Evolutionary conservation across 2,888 invertebrate genomes (phyloP), one percentile per base, ranked within the genome.

Genomic region (Acrobasis repandana): DNA sequence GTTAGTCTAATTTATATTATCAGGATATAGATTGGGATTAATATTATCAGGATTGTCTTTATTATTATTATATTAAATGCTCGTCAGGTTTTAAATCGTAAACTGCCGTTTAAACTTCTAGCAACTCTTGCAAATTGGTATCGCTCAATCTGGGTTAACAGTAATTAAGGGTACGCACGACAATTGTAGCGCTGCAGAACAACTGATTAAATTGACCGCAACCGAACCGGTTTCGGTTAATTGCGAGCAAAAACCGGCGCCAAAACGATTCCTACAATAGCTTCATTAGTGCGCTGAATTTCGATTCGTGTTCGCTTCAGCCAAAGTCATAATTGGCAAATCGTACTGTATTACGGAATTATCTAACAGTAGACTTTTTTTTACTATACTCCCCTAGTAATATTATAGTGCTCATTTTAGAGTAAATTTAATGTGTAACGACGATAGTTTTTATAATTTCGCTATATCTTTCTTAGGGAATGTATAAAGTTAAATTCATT

Each of bases 261-360:
- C 60, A 34, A 52, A 60, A 52, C 52, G 68, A 61, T 64, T 71
- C 67, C 75, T 77, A 83, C 83, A 85, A 83, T 83, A 64, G 76
- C 68, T 81, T 85, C 85, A 84, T 84, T 85, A 85, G 77, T 76
- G 76, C 66, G 71, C 70, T 71, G 75, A 73, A 76, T 81, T 83
- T 83, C 82, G 81, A 83, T 80, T 79, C 76, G 70, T 68, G 65
- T 64, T 65, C 67, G 67, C 73, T 74, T 74, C 76, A 74, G 69
- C 74, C 69, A 72, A 63, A 67, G 64, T 74, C 73, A 75, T 77
- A 80, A 85, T 81, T 28, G 28, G 28, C 28, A 28, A 28, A 28
- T 28, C 28, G 4, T 8, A 4, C 28, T 28, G 28, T 8, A 8
- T 28, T 28, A 28, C 28, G 6, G 6, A 28, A 28, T 28, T 28